phyloP scores from a whole-genome alignment of 2,113 vertebrate species.

The Australoheros scitulus region DNA sequence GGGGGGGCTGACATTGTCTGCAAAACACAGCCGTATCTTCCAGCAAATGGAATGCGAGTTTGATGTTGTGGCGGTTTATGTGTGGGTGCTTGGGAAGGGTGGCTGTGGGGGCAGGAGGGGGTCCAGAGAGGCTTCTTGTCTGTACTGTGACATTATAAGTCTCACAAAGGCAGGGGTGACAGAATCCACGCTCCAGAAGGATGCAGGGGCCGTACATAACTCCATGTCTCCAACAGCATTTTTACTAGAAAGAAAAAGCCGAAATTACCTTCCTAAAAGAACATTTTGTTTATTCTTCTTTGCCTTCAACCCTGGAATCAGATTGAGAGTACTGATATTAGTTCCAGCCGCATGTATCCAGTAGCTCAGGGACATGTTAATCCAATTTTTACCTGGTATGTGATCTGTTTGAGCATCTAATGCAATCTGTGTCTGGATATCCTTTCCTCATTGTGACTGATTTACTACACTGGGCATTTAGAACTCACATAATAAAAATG shows the following conservation, averaged over 20 bases:
- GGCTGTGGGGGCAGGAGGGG: neutral
- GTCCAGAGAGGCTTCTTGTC: constrained; percentile 13
- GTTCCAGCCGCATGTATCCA: neutral
- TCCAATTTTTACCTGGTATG: constrained; percentile 13
- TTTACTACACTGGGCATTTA: neutral
- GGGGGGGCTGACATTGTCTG: constrained; percentile 37
- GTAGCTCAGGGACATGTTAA: neutral
- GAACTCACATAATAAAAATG: neutral
- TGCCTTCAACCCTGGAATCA: neutral
- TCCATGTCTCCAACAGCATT: neutral
- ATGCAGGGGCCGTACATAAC: constrained; percentile 10
- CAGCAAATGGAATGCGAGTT: constrained; percentile 32
- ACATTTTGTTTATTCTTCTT: neutral
- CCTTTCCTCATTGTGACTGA: neutral
- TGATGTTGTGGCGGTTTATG: constrained; percentile 16
- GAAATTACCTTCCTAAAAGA: constrained; percentile 12
- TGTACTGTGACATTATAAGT: constrained; percentile 29
- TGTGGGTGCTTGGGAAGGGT: neutral
- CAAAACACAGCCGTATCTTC: constrained; percentile 33
- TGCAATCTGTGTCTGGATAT: constrained; percentile 15
- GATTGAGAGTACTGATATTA: neutral
- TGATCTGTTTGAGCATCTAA: neutral
- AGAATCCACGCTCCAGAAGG: constrained; percentile 13
- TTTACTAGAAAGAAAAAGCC: constrained; percentile 10
- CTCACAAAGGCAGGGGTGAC: constrained; percentile 6